phyloP scores from a whole-genome alignment of 2,797 vertebrate species.

The Dipus sagitta region DNA sequence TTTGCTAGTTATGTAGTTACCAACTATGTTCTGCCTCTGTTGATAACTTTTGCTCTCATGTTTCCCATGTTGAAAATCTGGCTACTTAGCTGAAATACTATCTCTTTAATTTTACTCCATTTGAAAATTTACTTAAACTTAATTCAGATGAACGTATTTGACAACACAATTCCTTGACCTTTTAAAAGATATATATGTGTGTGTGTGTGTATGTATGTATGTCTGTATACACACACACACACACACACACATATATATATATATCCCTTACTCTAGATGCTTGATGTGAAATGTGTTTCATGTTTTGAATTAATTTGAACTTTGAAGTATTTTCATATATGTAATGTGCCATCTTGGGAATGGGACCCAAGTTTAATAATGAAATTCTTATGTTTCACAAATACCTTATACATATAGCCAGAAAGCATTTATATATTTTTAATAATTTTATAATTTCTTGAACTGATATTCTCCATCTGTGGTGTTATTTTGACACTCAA shows the following conservation, averaged over 20 bases:
- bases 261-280: background rate
- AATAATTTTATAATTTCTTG: background rate
- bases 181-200: background rate
- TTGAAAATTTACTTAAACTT: constrained; percentile 2
- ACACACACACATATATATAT: background rate
- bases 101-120: constrained; percentile 15
- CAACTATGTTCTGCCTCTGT: background rate
- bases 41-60: background rate
- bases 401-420: background rate
- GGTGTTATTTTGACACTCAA: background rate
- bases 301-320: background rate
- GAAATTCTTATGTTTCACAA: background rate
- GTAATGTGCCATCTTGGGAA: background rate
- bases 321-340: background rate
- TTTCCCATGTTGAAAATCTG: background rate
- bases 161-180: background rate
- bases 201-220: too few relatives aligned
- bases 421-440: background rate
- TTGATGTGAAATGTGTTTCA: background rate
- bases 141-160: background rate
- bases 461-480: background rate
- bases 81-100: background rate
- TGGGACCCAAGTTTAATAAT: background rate
- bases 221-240: too few relatives aligned
- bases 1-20: background rate